Evolutionary conservation across 1,140 invertebrate genomes (phyloP).

Genomic region (Dufourea novaeangliae): DNA sequence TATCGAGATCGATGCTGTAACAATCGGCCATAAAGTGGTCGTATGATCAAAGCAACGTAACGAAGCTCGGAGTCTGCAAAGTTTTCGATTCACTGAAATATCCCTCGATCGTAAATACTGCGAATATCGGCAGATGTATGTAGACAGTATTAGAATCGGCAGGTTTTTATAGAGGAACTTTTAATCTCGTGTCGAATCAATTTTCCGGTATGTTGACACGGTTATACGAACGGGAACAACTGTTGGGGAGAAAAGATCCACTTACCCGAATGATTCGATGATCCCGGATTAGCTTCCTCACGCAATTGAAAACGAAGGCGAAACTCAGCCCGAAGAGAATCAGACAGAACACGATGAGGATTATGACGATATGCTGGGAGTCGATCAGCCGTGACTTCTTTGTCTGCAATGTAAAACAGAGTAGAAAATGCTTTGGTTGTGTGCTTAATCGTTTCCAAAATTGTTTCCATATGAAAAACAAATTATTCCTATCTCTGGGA

Average conservation of each 20-base stretch:
- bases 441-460: background rate
- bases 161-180: constrained; percentile 17
- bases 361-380: constrained; percentile 91
- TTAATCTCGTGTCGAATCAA: background rate
- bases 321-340: constrained; percentile 94
- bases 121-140: background rate
- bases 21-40: constrained; percentile 32
- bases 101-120: constrained; percentile 31
- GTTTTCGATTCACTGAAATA: constrained; percentile 39
- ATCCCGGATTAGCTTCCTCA: constrained; percentile 91
- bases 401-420: constrained; percentile 78
- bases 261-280: constrained; percentile 91
- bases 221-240: background rate
- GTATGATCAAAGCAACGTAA: constrained; percentile 34
- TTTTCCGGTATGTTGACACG: background rate
- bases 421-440: background rate
- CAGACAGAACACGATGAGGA: constrained; percentile 93
- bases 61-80: constrained; percentile 47
- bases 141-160: background rate
- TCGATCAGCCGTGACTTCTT: constrained; percentile 80
- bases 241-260: constrained; percentile 22
- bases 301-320: constrained; percentile 92
- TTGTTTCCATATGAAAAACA: background rate
- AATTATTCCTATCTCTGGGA: background rate
- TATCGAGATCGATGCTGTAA: constrained; percentile 47